Evolutionary conservation across 2,888 invertebrate genomes (phyloP).

Genomic region (Heteromurus nitidus): DNA sequence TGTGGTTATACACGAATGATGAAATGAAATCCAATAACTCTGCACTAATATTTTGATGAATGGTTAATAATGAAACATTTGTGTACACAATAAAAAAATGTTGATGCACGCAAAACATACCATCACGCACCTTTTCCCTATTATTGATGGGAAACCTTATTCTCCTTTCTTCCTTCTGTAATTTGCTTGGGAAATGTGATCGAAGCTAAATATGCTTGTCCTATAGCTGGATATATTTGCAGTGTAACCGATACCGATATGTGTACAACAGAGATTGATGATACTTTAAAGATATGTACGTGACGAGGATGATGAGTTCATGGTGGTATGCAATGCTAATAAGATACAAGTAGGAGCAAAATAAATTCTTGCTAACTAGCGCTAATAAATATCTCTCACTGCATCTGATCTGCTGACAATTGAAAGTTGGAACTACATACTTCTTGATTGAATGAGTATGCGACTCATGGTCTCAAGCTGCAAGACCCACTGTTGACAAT

Average conservation of each 20-base stretch:
- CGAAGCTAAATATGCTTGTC: conserved; percentile 8
- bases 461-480: background rate
- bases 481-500: background rate
- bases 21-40: conserved; percentile 1
- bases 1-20: background rate
- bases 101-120: conserved; percentile 7
- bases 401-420: background rate
- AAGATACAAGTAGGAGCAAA: conserved; percentile 7
- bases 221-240: conserved; percentile 21
- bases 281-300: background rate
- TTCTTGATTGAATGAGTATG: background rate
- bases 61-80: conserved; percentile 8
- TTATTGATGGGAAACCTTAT: background rate
- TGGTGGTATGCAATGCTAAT: conserved; percentile 13
- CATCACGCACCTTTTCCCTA: background rate
- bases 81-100: conserved; percentile 2
- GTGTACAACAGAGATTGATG: background rate
- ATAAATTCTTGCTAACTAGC: conserved; percentile 41
- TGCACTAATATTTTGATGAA: background rate
- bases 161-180: too few species aligned
- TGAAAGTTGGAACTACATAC: background rate
- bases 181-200: too few species aligned
- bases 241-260: conserved; percentile 39
- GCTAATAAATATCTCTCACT: conserved; percentile 12
- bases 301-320: background rate